These are phyloP conservation scores for Rhinolophus sinicus DNA, from an alignment of 2,113 vertebrate genomes.

Conservation along the genomic window DNA sequence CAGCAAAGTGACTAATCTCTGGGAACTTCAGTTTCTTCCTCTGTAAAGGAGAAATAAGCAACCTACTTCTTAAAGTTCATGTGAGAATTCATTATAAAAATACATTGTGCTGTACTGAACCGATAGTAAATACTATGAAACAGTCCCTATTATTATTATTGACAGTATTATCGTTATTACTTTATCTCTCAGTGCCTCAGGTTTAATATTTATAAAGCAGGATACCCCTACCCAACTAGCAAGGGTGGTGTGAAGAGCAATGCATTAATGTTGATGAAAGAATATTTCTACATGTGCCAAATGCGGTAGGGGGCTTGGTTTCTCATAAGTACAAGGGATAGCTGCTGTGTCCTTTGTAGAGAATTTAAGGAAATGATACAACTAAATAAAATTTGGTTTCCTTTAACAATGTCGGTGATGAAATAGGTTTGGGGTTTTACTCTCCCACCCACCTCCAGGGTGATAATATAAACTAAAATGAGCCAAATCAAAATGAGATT, in stretches of 20 bases:
- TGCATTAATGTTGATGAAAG: neutral
- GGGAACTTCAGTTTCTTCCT: neutral
- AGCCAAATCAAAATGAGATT: neutral
- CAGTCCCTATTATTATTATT: neutral
- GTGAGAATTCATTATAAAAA: neutral
- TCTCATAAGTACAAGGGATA: neutral
- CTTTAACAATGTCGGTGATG: neutral
- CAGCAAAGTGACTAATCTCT: neutral
- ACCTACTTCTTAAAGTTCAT: neutral
- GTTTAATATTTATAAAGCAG: neutral
- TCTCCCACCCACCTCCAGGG: neutral
- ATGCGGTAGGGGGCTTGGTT: rapidly evolving
- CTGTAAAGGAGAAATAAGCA: neutral
- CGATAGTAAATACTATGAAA: neutral
- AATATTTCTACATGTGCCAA: neutral
- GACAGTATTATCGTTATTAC: neutral
- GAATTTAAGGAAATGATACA: neutral
- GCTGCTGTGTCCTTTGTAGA: neutral
- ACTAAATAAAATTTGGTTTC: neutral
- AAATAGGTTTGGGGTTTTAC: neutral
- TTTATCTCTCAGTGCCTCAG: neutral
- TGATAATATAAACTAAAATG: neutral
- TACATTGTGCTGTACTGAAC: neutral
- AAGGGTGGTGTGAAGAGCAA: neutral
- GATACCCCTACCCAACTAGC: neutral